These are phyloP conservation scores for Myotis vivesi DNA, from an alignment of 2,797 vertebrate genomes.

Conservation along the genomic window DNA sequence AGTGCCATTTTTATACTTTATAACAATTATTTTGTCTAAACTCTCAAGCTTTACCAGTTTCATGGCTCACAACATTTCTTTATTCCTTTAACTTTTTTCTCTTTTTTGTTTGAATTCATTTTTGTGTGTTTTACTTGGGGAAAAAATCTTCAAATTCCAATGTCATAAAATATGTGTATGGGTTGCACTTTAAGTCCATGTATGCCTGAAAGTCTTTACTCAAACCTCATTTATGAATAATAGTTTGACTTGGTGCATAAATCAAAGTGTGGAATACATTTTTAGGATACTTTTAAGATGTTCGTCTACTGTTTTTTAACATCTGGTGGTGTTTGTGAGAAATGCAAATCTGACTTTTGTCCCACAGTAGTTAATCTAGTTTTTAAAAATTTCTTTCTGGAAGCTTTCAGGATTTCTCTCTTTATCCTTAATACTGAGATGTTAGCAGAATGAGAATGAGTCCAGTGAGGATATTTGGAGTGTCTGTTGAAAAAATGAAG, in stretches of 20 bases:
- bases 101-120: not conserved
- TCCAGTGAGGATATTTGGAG: not conserved
- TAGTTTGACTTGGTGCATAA: not conserved
- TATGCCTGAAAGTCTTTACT: not conserved
- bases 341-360: not conserved
- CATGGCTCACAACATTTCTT: not conserved
- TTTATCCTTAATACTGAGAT: not conserved
- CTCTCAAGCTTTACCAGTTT: not conserved
- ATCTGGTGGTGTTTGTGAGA: not conserved
- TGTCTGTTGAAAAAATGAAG: not conserved
- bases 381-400: not conserved
- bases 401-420: not conserved
- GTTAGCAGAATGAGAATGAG: not conserved
- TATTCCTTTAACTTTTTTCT: not conserved
- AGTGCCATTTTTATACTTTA: not conserved
- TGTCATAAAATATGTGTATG: fast-evolving
- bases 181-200: not conserved
- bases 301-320: not conserved
- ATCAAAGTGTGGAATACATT: not conserved
- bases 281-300: not conserved
- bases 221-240: not conserved
- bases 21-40: not conserved
- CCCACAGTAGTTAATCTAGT: not conserved
- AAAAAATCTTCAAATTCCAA: not conserved
- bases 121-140: not conserved